Percentiles rank a stretch among this genome's conserved stretches.
Conservation (phyloP, 2,888 invertebrate species). For the Melieria omissa region DNA sequence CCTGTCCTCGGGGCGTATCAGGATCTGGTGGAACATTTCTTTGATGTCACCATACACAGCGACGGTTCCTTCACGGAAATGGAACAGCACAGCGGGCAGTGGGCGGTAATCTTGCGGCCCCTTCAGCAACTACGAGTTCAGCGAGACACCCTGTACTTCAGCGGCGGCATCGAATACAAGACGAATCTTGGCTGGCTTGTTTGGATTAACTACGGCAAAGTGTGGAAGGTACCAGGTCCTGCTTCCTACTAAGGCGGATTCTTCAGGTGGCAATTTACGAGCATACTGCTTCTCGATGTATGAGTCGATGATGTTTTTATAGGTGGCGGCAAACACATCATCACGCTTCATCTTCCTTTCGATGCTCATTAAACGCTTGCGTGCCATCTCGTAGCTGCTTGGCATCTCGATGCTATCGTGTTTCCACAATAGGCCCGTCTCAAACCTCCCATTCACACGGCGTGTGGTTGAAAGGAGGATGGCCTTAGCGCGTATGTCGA, state of each 20-base stretch:
- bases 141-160: conserved; percentile 25
- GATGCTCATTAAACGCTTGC: conserved; percentile 31
- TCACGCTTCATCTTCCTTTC: conserved; percentile 40
- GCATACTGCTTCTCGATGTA: conserved; percentile 37
- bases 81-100: conserved; percentile 18
- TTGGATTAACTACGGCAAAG: conserved; percentile 39
- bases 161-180: conserved; percentile 41
- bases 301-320: conserved; percentile 29
- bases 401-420: conserved; percentile 29
- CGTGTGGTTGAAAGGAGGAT: conserved; percentile 15
- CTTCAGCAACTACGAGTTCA: conserved; percentile 22
- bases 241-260: conserved; percentile 10
- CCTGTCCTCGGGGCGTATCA: conserved; percentile 49
- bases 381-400: conserved; percentile 28
- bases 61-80: conserved; percentile 10
- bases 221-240: conserved; percentile 50
- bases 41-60: conserved; percentile 15
- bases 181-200: conserved; percentile 35
- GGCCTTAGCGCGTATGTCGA: conserved; percentile 7
- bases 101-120: conserved; percentile 22
- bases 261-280: conserved; percentile 30
- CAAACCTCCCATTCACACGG: conserved; percentile 26
- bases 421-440: conserved; percentile 37
- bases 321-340: conserved; percentile 30
- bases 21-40: conserved; percentile 36